Percentiles rank a stretch among this genome's conserved stretches.
Evolutionary conservation across 1,140 invertebrate species (phyloP).

Genomic region (Chionoecetes opilio): DNA sequence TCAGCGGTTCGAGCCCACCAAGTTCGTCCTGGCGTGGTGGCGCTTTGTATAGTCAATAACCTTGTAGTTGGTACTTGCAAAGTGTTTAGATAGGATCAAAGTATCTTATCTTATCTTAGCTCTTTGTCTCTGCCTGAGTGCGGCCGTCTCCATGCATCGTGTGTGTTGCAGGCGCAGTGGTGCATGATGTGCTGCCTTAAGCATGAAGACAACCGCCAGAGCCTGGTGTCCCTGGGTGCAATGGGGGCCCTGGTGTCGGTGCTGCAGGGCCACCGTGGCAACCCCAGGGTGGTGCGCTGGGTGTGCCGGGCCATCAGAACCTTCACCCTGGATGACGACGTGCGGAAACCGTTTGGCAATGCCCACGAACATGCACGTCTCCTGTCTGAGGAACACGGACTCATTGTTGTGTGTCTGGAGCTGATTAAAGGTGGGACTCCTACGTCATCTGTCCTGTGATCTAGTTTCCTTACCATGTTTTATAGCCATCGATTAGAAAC

Average conservation of each 20-base stretch:
- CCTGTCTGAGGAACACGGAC: constrained; percentile 83
- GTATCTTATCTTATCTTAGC: too few relatives aligned
- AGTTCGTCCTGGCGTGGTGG: too few relatives aligned
- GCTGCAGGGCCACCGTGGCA: constrained; percentile 77
- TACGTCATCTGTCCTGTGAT: too few relatives aligned
- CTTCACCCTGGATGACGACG: constrained; percentile 85
- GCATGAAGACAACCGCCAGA: constrained; percentile 81
- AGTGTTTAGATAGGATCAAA: too few relatives aligned
- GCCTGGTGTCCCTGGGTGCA: constrained; percentile 79
- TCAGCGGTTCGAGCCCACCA: too few relatives aligned
- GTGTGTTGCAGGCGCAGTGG: constrained; percentile 71
- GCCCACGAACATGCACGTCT: constrained; percentile 84
- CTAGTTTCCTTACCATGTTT: too few relatives aligned
- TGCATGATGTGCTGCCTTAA: constrained; percentile 79
- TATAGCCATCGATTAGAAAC: too few relatives aligned
- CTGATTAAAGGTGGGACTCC: constrained; percentile 69
- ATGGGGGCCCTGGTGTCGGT: constrained; percentile 81
- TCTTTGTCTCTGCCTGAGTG: too few relatives aligned
- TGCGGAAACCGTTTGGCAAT: constrained; percentile 84
- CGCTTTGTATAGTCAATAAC: too few relatives aligned
- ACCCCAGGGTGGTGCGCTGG: constrained; percentile 82
- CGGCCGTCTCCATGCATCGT: too few relatives aligned
- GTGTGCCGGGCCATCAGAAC: constrained; percentile 82
- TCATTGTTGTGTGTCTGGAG: constrained; percentile 73
- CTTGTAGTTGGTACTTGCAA: too few relatives aligned